Evolutionary conservation across 1,140 invertebrate species (phyloP), one percentile per base, ranked within the genome.

Genomic region (Zaprionus kolodkinae): DNA sequence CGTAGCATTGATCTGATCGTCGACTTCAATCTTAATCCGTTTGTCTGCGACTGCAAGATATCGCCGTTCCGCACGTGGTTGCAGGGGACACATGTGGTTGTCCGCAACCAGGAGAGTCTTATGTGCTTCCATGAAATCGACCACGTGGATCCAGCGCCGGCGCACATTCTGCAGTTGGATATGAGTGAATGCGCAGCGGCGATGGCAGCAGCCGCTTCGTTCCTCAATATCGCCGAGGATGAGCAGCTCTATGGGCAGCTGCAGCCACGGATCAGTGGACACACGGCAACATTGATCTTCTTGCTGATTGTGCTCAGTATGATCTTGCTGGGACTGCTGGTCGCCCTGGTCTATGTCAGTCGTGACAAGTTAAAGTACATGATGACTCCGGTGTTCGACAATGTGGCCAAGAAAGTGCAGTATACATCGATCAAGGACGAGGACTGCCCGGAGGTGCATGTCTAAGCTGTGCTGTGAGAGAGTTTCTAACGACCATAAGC

Each of bases 1-100:
- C 93, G 94, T 17, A 94, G 94, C 74, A 93, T 94, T 15, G 89
- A 93, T n/a, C 89, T 96, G 11, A 93, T 93, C n/a, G 93, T 97
- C 0, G 95, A 97, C 81, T 93, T 97, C 2, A 93, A 93, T 27
- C 91, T 93, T 3, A 97, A 97, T 93, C 95, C 95, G 6, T 95
- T 97, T 17, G 91, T 92, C 38, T 97, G 96, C 85, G 95, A 95
- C 43, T 95, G 95, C 77, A 93, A 94, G 48, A 92, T 96, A 6
- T 93, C 94, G 66, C 93, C 94, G 12, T 95, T 96, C 35, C 94
- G 94, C 36, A 88, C 93, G 36, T 97, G 96, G 96, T 89, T 96
- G 55, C 93, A 94, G 6, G 93, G 83, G 13, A 96, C 95, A 0
- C 94, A 94, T 52, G 94, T 96, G 3, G 92, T 92, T 7, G 93